Conservation (phyloP, 1,140 invertebrate genomes). For the Plodia interpunctella region DNA sequence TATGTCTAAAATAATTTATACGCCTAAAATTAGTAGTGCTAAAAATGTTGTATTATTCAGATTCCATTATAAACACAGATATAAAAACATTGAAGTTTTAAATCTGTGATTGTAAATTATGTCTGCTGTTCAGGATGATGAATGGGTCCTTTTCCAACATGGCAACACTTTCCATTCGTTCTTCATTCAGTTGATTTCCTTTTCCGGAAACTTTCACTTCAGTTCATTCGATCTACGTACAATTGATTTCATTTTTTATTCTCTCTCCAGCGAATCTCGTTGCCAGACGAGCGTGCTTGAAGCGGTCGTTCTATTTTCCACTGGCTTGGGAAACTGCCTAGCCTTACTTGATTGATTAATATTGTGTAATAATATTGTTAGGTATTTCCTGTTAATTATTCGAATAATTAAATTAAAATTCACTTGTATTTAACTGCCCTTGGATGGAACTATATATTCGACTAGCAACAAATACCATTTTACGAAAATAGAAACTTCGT, state of each 20-base stretch:
- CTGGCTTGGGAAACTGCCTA: slow-evolving; percentile 28
- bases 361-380: slow-evolving; percentile 21
- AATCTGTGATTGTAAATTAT: no score
- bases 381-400: not conserved
- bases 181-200: no score
- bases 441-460: not conserved
- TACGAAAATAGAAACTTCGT: not conserved
- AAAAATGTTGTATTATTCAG: no score
- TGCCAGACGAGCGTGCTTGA: slow-evolving; percentile 31
- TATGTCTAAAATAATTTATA: no score
- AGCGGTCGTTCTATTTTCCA: slow-evolving; percentile 30
- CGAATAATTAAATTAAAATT: no score
- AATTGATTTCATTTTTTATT: not conserved
- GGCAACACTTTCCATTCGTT: not conserved
- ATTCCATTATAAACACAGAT: no score
- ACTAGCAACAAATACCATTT: no score
- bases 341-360: slow-evolving; percentile 16
- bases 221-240: not conserved
- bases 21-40: no score
- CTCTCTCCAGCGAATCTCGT: slow-evolving; percentile 27
- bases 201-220: not conserved
- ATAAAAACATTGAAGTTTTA: no score
- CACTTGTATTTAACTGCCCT: no score
- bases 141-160: no score
- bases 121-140: no score